Percentiles rank a stretch among this genome's conserved stretches.
Evolutionary conservation across 1,140 invertebrate species (phyloP).

Genomic region (Papilio polyxenes): DNA sequence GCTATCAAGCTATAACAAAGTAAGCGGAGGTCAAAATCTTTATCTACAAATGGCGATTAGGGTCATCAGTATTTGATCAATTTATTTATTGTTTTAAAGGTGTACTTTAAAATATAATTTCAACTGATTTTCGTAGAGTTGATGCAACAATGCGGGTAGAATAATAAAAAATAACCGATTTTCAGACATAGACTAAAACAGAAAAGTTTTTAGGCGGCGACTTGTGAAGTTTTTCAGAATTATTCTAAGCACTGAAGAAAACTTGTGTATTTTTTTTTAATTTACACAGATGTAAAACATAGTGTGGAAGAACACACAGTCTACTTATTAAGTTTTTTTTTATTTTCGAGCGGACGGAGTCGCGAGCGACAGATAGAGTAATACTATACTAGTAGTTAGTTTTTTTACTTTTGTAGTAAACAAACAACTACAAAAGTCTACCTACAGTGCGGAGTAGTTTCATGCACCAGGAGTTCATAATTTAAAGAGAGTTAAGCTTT

Average conservation of each 20-base stretch:
- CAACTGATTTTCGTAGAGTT: too few species aligned
- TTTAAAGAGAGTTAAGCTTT: background rate
- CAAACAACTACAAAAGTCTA: background rate
- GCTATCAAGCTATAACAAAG: too few species aligned
- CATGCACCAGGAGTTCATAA: slow-evolving; percentile 11
- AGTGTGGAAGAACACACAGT: too few species aligned
- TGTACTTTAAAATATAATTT: background rate
- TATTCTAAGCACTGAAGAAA: too few species aligned
- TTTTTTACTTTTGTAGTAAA: background rate
- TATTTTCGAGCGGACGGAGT: too few species aligned
- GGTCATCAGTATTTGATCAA: background rate
- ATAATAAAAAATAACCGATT: background rate
- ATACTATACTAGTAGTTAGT: too few species aligned
- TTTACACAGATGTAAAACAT: too few species aligned
- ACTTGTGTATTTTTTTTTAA: too few species aligned
- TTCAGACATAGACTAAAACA: background rate
- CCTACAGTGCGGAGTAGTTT: slow-evolving; percentile 5
- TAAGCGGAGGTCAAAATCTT: background rate
- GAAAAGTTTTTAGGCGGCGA: background rate
- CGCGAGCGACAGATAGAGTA: too few species aligned
- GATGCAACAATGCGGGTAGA: background rate
- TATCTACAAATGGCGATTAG: background rate
- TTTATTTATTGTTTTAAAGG: background rate
- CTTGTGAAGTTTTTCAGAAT: background rate
- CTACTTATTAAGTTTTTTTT: too few species aligned